Base-by-base conservation (phyloP, 2,113 vertebrate genomes). In the Trematomus loennbergii region DNA sequence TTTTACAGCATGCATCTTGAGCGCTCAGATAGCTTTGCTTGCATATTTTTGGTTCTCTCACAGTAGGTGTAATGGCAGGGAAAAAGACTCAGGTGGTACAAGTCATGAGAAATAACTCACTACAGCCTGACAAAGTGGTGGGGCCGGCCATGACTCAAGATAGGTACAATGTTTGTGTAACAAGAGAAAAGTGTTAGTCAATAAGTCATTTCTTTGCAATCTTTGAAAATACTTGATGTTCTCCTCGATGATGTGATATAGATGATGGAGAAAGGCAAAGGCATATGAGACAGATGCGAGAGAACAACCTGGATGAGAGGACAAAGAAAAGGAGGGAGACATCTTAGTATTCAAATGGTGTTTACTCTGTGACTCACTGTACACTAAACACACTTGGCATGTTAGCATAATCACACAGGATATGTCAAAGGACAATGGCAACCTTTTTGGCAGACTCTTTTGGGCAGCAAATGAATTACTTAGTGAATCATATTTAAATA, bases 131-230 rank as follows among this genome's bases (percentile, higher is more conserved):
- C 33, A 17, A 55, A 64, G 45, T 29, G 25, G 36, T 2, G n/a
- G 15, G 59, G 33, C 61, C 12, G 50, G 75, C 45, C 43, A 15
- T 75, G 59, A 76, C 33, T 83, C 61, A 33, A 72, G 45, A 75
- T 63, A 59, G 66, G 68, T 64, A 69, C 70, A 52, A 82, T 75
- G 50, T 64, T 25, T 66, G 60, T 61, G 68, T 74, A 72, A 82
- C 4, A 1, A 75, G 55, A 48, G 50, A 72, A 55, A 80, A 45
- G 62, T 79, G 67, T 82, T 87, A 81, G 78, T 86, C 79, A 75
- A 88, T 85, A 88, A 83, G 55, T 77, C 17, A 81, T 85, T 88
- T 82, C 25, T 72, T 81, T 86, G 73, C 79, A 73, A 40, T 74
- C 70, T 48, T 17, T 57, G 33, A 72, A 77, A 75, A 50, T 60